These are phyloP conservation scores for Hyposoter didymator DNA, from an alignment of 2,888 invertebrate species.

Conservation along the genomic window DNA sequence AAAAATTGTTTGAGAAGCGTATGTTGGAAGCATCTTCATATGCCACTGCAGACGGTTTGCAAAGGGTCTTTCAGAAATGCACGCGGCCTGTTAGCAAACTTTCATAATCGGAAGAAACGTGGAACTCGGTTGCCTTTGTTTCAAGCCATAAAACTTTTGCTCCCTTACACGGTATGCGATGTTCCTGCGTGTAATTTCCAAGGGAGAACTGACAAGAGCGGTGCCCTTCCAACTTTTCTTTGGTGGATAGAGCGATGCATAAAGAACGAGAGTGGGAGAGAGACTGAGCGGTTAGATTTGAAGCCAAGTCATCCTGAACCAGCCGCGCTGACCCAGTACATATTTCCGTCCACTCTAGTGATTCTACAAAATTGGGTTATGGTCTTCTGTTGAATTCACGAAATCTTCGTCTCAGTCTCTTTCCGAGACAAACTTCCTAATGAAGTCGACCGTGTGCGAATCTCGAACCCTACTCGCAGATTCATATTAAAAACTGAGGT, in stretches of 20 bases:
- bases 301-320: conserved; percentile 2
- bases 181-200: conserved; percentile 39
- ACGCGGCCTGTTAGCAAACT: conserved; percentile 34
- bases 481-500: background rate
- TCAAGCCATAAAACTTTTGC: conserved; percentile 23
- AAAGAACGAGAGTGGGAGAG: conserved; percentile 13
- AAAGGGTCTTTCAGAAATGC: background rate
- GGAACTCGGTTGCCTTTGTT: background rate
- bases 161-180: conserved; percentile 8
- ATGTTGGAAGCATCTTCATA: background rate
- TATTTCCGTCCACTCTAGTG: conserved; percentile 50
- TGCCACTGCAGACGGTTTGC: conserved; percentile 3
- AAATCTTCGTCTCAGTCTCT: conserved; percentile 9
- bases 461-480: conserved; percentile 3
- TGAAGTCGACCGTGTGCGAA: background rate
- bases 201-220: conserved; percentile 18
- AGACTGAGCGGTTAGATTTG: background rate
- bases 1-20: background rate
- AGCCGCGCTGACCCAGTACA: conserved; percentile 32
- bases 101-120: conserved; percentile 7
- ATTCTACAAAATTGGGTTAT: conserved; percentile 39
- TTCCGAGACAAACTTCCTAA: conserved; percentile 1
- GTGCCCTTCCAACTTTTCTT: conserved; percentile 56
- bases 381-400: conserved; percentile 11
- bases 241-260: background rate